Evolutionary conservation across 2,888 invertebrate genomes (phyloP).

Genomic region (Spicauda simplicius): DNA sequence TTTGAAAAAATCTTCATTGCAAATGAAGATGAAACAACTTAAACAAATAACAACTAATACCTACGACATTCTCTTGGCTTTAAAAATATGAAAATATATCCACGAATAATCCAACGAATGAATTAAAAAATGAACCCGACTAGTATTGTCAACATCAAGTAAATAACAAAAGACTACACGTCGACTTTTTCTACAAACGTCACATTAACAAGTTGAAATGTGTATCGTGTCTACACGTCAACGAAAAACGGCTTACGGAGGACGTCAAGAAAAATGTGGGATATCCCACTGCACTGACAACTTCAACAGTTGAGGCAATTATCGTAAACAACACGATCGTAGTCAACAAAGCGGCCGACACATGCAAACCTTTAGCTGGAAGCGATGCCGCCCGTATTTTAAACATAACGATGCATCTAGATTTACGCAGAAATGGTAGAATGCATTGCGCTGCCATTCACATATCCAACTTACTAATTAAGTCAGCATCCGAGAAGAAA

Average conservation of each 20-base stretch:
- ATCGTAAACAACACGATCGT: slow-evolving; percentile 38
- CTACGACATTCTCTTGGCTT: too few relatives aligned
- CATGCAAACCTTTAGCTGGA: slow-evolving; percentile 41
- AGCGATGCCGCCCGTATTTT: slow-evolving; percentile 72
- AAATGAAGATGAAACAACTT: too few relatives aligned
- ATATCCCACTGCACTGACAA: slow-evolving; percentile 24
- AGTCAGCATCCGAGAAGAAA: slow-evolving; percentile 80
- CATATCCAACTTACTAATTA: slow-evolving; percentile 84
- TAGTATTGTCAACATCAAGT: background rate
- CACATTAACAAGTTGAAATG: slow-evolving; percentile 12
- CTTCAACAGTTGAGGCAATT: slow-evolving; percentile 32
- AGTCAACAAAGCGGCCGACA: slow-evolving; percentile 43
- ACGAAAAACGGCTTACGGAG: slow-evolving; percentile 5
- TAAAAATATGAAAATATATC: background rate
- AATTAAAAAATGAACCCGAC: background rate
- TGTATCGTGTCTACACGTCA: slow-evolving; percentile 14
- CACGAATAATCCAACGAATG: background rate
- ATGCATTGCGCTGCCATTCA: slow-evolving; percentile 83
- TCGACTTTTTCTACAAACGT: slow-evolving; percentile 1
- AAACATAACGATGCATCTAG: slow-evolving; percentile 78
- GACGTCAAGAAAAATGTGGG: slow-evolving; percentile 22
- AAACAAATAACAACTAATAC: too few relatives aligned
- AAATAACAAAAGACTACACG: background rate
- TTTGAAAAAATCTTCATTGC: too few relatives aligned
- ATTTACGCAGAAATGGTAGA: slow-evolving; percentile 67